A percentile compares a stretch with the other conserved stretches of the same genome.
phyloP scores from a whole-genome alignment of 2,888 invertebrate genomes.

The Allygus modestus region DNA sequence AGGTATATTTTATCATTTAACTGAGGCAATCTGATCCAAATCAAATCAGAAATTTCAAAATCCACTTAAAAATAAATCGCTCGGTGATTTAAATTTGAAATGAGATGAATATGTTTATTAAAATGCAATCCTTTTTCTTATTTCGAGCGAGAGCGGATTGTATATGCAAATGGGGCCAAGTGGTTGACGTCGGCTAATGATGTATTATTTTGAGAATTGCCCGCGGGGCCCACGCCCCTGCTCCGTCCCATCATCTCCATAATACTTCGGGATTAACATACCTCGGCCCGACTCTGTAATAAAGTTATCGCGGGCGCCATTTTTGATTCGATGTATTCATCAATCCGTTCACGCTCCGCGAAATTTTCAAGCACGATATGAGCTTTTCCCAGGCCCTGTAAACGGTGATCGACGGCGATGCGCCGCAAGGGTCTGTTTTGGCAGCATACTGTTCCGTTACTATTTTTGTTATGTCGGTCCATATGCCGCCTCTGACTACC shows the following conservation, averaged over 20 bases:
- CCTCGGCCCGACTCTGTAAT: slow-evolving; percentile 44
- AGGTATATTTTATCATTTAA: too few relatives aligned
- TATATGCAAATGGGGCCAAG: slow-evolving; percentile 53
- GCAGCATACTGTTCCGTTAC: slow-evolving; percentile 17
- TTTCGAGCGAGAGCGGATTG: slow-evolving; percentile 11
- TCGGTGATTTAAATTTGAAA: slow-evolving; percentile 56
- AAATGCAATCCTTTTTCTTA: slow-evolving; percentile 58
- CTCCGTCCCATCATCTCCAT: slow-evolving; percentile 55
- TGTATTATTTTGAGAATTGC: slow-evolving; percentile 60
- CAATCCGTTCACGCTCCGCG: slow-evolving; percentile 41
- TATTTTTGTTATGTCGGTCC: not conserved
- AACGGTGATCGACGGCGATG: slow-evolving; percentile 21
- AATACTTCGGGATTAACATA: slow-evolving; percentile 58
- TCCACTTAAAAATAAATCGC: slow-evolving; percentile 22
- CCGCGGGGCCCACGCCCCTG: slow-evolving; percentile 49
- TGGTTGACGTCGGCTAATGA: slow-evolving; percentile 49
- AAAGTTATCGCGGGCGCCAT: slow-evolving; percentile 61
- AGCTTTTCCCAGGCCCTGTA: slow-evolving; percentile 47
- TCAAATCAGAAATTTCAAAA: slow-evolving; percentile 2
- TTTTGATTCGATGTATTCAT: slow-evolving; percentile 47
- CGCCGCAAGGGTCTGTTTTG: slow-evolving; percentile 23
- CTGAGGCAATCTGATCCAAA: not conserved
- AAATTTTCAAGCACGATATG: slow-evolving; percentile 41
- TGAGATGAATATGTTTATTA: slow-evolving; percentile 60
- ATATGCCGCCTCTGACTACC: not conserved